These are phyloP conservation scores for Drosophila anomelani DNA, from an alignment of 2,888 invertebrate species.

Conservation along the genomic window DNA sequence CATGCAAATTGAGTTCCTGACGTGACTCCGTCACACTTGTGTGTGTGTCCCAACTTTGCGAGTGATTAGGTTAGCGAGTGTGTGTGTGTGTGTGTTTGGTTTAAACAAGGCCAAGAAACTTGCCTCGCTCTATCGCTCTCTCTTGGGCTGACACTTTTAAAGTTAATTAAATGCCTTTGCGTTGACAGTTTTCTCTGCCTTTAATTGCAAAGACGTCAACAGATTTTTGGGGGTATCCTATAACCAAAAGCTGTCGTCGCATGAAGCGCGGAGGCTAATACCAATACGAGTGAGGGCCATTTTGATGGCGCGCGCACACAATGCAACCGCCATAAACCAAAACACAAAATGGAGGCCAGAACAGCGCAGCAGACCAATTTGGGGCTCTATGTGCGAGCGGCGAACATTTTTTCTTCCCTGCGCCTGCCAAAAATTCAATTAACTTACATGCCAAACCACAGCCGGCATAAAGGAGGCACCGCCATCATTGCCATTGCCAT, in stretches of 20 bases:
- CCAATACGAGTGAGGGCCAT: conserved; percentile 10
- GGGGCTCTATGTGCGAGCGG: conserved; percentile 1
- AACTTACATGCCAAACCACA: conserved; percentile 63
- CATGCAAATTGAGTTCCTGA: conserved; percentile 61
- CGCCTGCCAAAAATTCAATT: conserved; percentile 66
- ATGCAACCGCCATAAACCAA: conserved; percentile 48
- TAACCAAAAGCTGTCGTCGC: background rate
- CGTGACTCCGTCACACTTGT: conserved; percentile 26
- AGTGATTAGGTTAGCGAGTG: conserved; percentile 55
- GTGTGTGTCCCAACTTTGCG: conserved; percentile 27
- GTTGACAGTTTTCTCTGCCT: conserved; percentile 60
- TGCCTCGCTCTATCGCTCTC: conserved; percentile 25
- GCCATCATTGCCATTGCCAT: background rate
- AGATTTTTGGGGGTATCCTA: conserved; percentile 24
- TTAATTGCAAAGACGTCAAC: conserved; percentile 62
- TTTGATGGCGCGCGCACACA: conserved; percentile 13
- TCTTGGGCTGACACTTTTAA: conserved; percentile 50
- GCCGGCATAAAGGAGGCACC: conserved; percentile 25
- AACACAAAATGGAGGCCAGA: conserved; percentile 38
- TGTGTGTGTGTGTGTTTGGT: conserved; percentile 29
- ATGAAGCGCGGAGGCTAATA: background rate
- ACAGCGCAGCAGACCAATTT: conserved; percentile 28
- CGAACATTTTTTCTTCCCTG: conserved; percentile 14
- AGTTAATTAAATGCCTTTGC: conserved; percentile 66
- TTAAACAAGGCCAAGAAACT: conserved; percentile 35